Percentiles rank a stretch among this genome's conserved stretches.
Evolutionary conservation across 2,797 vertebrate species (phyloP).

Genomic region (Pangasius larnaudii): DNA sequence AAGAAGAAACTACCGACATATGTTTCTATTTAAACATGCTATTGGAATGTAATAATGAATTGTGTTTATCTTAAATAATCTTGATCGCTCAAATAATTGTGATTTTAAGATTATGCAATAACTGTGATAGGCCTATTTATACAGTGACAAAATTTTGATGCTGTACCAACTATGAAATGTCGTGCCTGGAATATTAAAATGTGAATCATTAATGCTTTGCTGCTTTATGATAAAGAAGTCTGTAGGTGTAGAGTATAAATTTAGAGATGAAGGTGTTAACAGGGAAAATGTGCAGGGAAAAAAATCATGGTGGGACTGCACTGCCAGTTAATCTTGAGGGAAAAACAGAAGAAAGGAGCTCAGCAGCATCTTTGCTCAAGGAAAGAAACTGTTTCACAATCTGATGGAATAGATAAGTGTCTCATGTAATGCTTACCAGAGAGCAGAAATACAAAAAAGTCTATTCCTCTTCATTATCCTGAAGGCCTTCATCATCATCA

Average conservation of each 20-base stretch:
- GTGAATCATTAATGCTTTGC: neutral
- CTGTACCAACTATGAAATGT: neutral
- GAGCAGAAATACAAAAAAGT: neutral
- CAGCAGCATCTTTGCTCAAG: neutral
- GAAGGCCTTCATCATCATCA: neutral
- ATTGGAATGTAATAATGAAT: no score
- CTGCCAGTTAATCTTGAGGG: neutral
- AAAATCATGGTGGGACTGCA: no score
- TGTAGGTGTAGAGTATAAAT: constrained; percentile 1
- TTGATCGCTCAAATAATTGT: neutral
- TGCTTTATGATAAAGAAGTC: neutral
- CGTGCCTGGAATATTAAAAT: neutral
- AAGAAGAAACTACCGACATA: neutral
- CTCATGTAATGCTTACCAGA: neutral
- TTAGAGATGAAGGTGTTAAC: neutral
- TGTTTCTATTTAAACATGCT: neutral
- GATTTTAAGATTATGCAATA: neutral
- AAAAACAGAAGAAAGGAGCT: neutral
- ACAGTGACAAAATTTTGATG: neutral
- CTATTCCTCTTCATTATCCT: neutral
- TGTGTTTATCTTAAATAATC: neutral
- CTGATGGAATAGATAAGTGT: neutral
- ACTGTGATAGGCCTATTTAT: neutral
- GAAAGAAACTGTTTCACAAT: neutral
- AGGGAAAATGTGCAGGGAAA: neutral